Evolutionary conservation across 2,797 vertebrate species (phyloP).

Genomic region (Darevskia nairensis): DNA sequence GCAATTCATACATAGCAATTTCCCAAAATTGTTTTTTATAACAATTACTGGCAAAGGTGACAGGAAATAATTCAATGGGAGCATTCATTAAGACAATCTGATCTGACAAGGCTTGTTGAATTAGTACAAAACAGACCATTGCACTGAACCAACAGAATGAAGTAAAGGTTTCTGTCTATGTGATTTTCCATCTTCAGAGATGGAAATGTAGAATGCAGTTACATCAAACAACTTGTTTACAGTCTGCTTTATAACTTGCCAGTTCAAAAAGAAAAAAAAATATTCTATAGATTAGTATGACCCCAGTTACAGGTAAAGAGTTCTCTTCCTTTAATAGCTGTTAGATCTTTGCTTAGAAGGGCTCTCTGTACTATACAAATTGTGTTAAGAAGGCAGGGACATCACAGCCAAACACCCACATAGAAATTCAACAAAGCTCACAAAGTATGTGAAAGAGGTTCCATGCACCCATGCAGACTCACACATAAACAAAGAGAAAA

Average conservation of each 20-base stretch:
- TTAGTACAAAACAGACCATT: neutral
- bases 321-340: slow-evolving; percentile 72
- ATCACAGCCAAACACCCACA: slow-evolving; percentile 55
- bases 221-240: slow-evolving; percentile 50
- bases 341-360: slow-evolving; percentile 75
- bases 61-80: slow-evolving; percentile 23
- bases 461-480: neutral
- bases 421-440: neutral
- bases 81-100: slow-evolving; percentile 35
- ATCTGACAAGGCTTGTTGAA: neutral
- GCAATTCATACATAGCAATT: slow-evolving; percentile 34
- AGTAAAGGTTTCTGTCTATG: slow-evolving; percentile 47
- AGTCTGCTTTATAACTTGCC: slow-evolving; percentile 63
- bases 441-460: neutral
- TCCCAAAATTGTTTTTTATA: slow-evolving; percentile 19
- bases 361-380: slow-evolving; percentile 60
- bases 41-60: slow-evolving; percentile 32
- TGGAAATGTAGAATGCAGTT: slow-evolving; percentile 57
- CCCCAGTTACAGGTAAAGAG: slow-evolving; percentile 62
- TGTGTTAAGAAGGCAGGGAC: slow-evolving; percentile 64
- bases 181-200: slow-evolving; percentile 47
- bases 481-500: neutral
- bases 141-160: neutral
- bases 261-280: slow-evolving; percentile 62
- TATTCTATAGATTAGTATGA: slow-evolving; percentile 54